phyloP scores from a whole-genome alignment of 2,888 invertebrate species.

The Cremastobaeus sp. region DNA sequence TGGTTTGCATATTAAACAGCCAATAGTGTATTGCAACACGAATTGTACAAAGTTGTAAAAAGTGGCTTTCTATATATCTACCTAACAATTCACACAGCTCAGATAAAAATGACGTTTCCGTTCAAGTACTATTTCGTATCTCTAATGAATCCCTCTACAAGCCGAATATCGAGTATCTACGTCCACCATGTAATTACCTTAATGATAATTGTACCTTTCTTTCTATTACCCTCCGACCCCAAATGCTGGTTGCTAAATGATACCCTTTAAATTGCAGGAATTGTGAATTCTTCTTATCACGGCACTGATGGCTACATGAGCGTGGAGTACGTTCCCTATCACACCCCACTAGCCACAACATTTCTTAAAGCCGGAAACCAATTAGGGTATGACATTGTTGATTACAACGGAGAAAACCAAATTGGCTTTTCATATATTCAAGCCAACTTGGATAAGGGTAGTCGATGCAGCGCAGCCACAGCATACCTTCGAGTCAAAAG shows the following conservation, averaged over 20 bases:
- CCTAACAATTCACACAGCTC: too few relatives aligned
- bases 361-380: conserved; percentile 75
- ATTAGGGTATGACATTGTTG: conserved; percentile 75
- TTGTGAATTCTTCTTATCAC: conserved; percentile 79
- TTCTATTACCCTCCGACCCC: neutral
- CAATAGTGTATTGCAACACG: too few relatives aligned
- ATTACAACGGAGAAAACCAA: conserved; percentile 79
- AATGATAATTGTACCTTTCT: neutral
- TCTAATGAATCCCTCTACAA: too few relatives aligned
- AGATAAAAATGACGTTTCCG: too few relatives aligned
- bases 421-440: conserved; percentile 80
- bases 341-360: conserved; percentile 72
- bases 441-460: conserved; percentile 79
- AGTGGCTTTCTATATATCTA: too few relatives aligned
- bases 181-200: conserved; percentile 1
- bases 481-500: conserved; percentile 80
- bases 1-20: too few relatives aligned
- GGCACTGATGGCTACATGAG: conserved; percentile 74
- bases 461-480: conserved; percentile 80
- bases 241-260: conserved; percentile 15
- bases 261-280: conserved; percentile 75
- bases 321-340: conserved; percentile 76
- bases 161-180: neutral
- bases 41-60: too few relatives aligned
- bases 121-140: neutral